Evolutionary conservation across 2,797 vertebrate species (phyloP), one percentile per base, ranked within the genome.

Genomic region (Lepidocolaptes lacrymiger): DNA sequence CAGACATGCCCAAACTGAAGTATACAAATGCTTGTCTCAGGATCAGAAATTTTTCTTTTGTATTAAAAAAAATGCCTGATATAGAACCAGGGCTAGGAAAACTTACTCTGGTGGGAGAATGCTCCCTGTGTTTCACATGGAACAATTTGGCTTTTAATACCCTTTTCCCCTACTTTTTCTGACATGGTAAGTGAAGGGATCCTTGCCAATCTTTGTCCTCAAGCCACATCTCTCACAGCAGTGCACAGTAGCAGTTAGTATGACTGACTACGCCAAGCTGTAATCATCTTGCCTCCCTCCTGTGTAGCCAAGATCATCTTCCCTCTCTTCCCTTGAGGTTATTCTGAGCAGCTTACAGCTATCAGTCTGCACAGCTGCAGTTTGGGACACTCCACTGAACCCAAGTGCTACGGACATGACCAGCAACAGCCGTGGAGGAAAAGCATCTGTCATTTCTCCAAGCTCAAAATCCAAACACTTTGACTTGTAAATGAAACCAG

Each of bases 341-440:
- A 56, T 15, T 88, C 61, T 26, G 36, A 80, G 66, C 55, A 81
- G 58, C 7, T 88, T 75, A 77, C 30, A 66, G 37, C 32, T 67
- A 62, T 66, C 85, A 85, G 62, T 43, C 67, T 5, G 7, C 46
- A 44, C 27, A 85, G 87, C 37, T 68, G 67, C 43, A 56, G 26
- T 19, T 36, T 28, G 34, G 22, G 32, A 48, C 71, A 77, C 49
- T 69, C 18, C 41, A 56, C 54, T n/a, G 37, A 84, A 59, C 14
- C 27, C 41, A 74, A 55, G 34, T 22, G 69, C 37, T 63, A 48
- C 0, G 5, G 37, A 68, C 37, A 39, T 0, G 3, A 37, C 28
- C 54, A 48, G 41, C 0, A 2, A 74, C 9, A 74, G 44, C 46
- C 0, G 0, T 28, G 20, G 26, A 73, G 6, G 9, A 79, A 72